A percentile compares a stretch with the other conserved stretches of the same genome.
phyloP scores from a whole-genome alignment of 2,113 vertebrate genomes.

The Cochlearius cochlearius region DNA sequence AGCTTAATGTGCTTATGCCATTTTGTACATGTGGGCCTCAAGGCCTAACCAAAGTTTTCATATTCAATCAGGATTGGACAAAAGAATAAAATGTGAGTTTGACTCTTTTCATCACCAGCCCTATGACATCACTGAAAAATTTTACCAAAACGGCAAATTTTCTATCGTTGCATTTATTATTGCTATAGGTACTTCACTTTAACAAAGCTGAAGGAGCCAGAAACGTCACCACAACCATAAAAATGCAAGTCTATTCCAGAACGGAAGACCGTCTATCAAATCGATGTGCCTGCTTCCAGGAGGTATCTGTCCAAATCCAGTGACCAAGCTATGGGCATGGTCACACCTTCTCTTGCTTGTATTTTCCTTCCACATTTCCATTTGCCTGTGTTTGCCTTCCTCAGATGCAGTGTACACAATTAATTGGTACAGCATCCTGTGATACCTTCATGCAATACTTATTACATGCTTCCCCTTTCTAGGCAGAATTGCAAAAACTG shows the following conservation, averaged over 20 bases:
- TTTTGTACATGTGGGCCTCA: neutral
- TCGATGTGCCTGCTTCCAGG: neutral
- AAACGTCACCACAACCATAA: slow-evolving; percentile 31
- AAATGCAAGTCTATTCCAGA: slow-evolving; percentile 34
- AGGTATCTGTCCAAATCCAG: slow-evolving; percentile 10
- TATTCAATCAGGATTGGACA: neutral
- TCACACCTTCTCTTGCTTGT: neutral
- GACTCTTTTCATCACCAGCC: neutral
- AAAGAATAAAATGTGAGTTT: neutral
- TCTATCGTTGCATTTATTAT: neutral
- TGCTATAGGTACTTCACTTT: slow-evolving; percentile 46
- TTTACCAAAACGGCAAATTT: neutral
- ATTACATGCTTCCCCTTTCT: neutral
- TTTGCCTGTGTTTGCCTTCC: neutral
- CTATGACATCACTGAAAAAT: neutral
- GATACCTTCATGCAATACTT: neutral
- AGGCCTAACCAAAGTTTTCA: neutral
- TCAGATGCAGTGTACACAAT: neutral
- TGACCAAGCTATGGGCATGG: neutral
- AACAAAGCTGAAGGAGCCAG: slow-evolving; percentile 10
- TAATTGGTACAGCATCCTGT: neutral
- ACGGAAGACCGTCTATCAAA: neutral
- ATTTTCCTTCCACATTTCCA: neutral
- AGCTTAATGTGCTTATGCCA: neutral
- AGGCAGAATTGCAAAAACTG: neutral